Conservation (phyloP, 2,888 invertebrate genomes). For the Leptopilina syphax region DNA sequence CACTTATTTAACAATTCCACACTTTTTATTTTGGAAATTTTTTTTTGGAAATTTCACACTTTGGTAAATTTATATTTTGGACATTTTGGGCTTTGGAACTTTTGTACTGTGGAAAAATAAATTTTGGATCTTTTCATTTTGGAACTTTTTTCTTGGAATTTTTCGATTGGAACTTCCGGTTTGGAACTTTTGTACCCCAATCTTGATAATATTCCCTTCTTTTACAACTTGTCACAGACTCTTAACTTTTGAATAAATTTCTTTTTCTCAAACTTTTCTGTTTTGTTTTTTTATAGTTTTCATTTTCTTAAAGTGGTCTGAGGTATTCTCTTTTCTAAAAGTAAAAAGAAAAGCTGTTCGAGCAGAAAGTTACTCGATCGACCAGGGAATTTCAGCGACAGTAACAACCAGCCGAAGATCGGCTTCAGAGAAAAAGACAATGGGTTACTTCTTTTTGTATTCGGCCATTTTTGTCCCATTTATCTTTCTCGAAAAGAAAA, state of each 20-base stretch:
- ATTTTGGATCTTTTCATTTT: no score
- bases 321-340: constrained; percentile 22
- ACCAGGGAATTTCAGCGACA: constrained; percentile 38
- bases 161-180: no score
- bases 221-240: not conserved
- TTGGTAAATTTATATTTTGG: no score
- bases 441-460: constrained; percentile 44
- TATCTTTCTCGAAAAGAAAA: constrained; percentile 45
- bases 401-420: constrained; percentile 41
- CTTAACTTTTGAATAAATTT: constrained; percentile 29
- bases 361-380: constrained; percentile 55
- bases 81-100: no score
- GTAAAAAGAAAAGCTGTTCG: constrained; percentile 41
- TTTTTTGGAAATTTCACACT: no score
- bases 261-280: constrained; percentile 17
- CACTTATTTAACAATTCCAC: no score
- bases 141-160: no score
- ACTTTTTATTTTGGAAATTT: no score
- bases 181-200: no score
- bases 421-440: constrained; percentile 47
- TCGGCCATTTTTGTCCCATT: constrained; percentile 44
- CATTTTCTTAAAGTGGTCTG: constrained; percentile 26
- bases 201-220: not conserved
- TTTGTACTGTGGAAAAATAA: no score
- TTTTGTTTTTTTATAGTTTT: constrained; percentile 19